phyloP scores from a whole-genome alignment of 2,888 invertebrate genomes.

The Lasius fuliginosus region DNA sequence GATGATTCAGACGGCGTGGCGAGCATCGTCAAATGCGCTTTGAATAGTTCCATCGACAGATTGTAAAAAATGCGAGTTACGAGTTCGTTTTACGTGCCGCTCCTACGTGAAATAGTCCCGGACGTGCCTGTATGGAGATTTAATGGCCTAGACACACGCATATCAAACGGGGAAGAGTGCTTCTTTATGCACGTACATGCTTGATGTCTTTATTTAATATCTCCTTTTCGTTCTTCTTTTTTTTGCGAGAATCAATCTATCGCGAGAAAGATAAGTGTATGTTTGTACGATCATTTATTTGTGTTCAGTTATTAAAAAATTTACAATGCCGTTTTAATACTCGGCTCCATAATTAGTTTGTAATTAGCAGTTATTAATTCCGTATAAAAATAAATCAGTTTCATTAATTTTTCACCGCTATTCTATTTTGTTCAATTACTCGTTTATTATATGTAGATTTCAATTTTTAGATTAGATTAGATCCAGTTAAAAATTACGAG shows the following conservation, averaged over 20 bases:
- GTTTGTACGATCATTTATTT: neutral
- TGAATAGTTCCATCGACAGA: slow-evolving; percentile 55
- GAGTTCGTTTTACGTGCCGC: slow-evolving; percentile 40
- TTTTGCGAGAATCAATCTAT: neutral
- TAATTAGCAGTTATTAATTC: neutral
- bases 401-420: slow-evolving; percentile 32
- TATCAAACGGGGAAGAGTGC: slow-evolving; percentile 22
- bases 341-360: neutral
- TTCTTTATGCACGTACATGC: neutral
- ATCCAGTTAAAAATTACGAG: slow-evolving; percentile 79
- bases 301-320: neutral
- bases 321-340: neutral
- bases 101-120: slow-evolving; percentile 29
- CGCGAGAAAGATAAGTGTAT: neutral
- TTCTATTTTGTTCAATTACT: slow-evolving; percentile 64
- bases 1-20: slow-evolving; percentile 52
- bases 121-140: slow-evolving; percentile 22
- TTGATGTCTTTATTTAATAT: slow-evolving; percentile 23
- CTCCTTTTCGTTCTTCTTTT: neutral
- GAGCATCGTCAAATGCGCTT: slow-evolving; percentile 47
- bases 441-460: slow-evolving; percentile 65
- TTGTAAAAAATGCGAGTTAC: slow-evolving; percentile 53
- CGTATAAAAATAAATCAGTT: slow-evolving; percentile 22
- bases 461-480: slow-evolving; percentile 55
- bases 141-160: slow-evolving; percentile 30